Base-by-base conservation (phyloP, 2,113 vertebrate genomes). In the Pseudois nayaur region DNA sequence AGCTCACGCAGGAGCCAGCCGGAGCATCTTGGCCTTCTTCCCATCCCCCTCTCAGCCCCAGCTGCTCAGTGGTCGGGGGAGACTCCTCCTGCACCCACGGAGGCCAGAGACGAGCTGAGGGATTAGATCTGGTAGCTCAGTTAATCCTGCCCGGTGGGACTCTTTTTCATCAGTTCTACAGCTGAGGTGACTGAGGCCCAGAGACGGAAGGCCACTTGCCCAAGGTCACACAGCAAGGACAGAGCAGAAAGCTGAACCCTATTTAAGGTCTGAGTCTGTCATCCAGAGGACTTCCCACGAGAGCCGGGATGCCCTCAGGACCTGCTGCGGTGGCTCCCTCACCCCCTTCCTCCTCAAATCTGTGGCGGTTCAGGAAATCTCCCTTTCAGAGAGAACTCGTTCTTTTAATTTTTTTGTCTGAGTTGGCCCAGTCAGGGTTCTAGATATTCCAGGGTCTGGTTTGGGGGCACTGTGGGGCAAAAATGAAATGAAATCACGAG, bases 161-260 rank as follows among this genome's bases (percentile, higher is more conserved):
- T 33, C 6, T 93, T 40, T 55, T 11, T 27, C 52, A 5, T 43
- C 52, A 7, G 3, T 55, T 71, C 78, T 19, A 50, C 31, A 60
- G 74, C 45, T n/a, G 59, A 78, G 52, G 23, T 45, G 19, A 40
- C 48, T 15, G 88, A 89, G 71, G 79, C 50, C 83, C 91, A 83
- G 94, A 95, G 55, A 93, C 1, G 15, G 67, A 57, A 96, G 52
- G 92, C 50, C 62, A 94, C 23, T n/a, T 33, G 43, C 45, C 48
- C 87, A 88, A 89, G 81, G 81, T 55, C 90, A 92, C 87, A 86
- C 57, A 76, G 89, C 67, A 94, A 94, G 29, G 54, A 36, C 0
- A 3, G 48, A 13, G 94, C 40, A 31, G 76, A 36, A 76, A 78
- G 43, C 31, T 13, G 31, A 59, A 27, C 15, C 16, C 12, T 21